Evolutionary conservation across 1,140 invertebrate species (phyloP).

Genomic region (Vanessa tameamea): DNA sequence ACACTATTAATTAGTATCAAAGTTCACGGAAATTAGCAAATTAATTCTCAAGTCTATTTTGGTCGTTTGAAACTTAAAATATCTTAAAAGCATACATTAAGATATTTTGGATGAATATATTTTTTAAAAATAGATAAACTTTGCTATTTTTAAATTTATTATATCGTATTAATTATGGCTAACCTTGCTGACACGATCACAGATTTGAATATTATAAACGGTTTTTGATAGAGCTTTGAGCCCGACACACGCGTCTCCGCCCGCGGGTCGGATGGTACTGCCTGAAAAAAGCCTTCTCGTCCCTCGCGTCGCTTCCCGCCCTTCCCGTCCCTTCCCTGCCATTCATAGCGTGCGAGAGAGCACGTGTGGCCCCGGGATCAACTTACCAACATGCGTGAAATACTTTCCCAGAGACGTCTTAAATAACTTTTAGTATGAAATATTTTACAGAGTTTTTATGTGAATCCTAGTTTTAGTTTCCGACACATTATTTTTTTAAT

Average conservation of each 20-base stretch:
- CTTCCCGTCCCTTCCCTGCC: conserved; percentile 50
- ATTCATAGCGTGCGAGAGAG: conserved; percentile 66
- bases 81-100: too few relatives aligned
- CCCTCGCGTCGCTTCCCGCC: conserved; percentile 40
- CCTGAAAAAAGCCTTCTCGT: conserved; percentile 74
- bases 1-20: not conserved
- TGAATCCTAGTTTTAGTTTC: not conserved
- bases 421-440: conserved; percentile 33
- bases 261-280: conserved; percentile 59
- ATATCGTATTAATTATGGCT: conserved; percentile 24
- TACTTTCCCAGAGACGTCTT: conserved; percentile 59
- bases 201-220: conserved; percentile 25
- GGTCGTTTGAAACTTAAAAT: not conserved
- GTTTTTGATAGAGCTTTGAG: conserved; percentile 40
- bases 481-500: not conserved
- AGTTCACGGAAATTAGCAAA: not conserved
- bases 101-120: too few relatives aligned
- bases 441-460: conserved; percentile 16
- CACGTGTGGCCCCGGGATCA: conserved; percentile 71
- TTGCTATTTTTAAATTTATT: not conserved
- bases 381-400: conserved; percentile 63
- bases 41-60: not conserved
- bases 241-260: conserved; percentile 53
- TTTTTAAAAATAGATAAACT: too few relatives aligned
- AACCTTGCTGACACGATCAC: conserved; percentile 46